A percentile compares a stretch with the other conserved stretches of the same genome.
Conservation (phyloP, 2,113 vertebrate species). For the Lagenorhynchus albirostris region DNA sequence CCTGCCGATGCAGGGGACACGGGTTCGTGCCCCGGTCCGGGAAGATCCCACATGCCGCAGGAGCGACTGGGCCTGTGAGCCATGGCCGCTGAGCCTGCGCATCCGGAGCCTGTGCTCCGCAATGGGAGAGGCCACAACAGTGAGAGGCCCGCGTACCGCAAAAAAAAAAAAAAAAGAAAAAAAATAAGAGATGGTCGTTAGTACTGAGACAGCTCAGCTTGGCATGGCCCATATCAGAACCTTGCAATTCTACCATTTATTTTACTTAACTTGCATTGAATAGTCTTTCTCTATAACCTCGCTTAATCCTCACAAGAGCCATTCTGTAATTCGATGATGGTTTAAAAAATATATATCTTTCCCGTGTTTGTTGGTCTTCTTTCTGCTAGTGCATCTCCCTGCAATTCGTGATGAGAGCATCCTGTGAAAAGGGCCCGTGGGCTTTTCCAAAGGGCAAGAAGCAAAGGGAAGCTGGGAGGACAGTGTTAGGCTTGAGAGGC, state of each 20-base stretch:
- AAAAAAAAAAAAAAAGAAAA: too few species aligned
- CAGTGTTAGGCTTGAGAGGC: rapidly evolving
- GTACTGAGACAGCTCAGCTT: neutral
- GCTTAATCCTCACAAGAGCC: neutral
- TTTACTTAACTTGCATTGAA: neutral
- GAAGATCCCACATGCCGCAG: too few species aligned
- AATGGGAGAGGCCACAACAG: too few species aligned
- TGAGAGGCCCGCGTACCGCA: too few species aligned
- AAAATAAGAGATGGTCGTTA: too few species aligned
- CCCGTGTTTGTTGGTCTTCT: neutral
- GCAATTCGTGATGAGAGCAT: neutral
- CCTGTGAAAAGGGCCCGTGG: neutral
- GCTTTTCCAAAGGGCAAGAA: neutral
- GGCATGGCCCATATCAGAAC: neutral
- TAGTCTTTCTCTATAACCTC: neutral
- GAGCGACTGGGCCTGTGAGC: too few species aligned
- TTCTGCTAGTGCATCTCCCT: neutral
- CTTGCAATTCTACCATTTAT: neutral
- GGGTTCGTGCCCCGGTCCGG: too few species aligned
- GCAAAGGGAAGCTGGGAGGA: neutral
- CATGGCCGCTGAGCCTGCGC: too few species aligned
- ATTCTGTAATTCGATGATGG: neutral
- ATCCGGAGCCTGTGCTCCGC: too few species aligned
- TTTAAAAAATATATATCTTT: neutral
- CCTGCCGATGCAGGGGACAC: too few species aligned